Conservation (phyloP, 2,888 invertebrate genomes). For the Gastrophysa polygoni region DNA sequence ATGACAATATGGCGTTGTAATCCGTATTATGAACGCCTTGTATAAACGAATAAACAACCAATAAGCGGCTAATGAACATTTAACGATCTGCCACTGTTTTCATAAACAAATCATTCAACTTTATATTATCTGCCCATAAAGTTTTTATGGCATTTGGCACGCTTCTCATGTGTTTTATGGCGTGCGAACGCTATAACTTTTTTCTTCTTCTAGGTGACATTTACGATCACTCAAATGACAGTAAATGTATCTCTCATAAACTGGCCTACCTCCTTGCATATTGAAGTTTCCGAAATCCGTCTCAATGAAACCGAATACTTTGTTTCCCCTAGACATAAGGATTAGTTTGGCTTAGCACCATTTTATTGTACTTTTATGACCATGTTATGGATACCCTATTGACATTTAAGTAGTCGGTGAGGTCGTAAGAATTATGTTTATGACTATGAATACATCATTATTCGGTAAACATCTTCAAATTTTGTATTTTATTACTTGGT, state of each 20-base stretch:
- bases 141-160: constrained; percentile 49
- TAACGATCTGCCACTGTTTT: constrained; percentile 41
- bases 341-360: constrained; percentile 46
- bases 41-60: not conserved
- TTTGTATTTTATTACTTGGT: not conserved
- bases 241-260: constrained; percentile 64
- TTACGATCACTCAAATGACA: constrained; percentile 66
- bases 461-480: constrained; percentile 31
- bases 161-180: constrained; percentile 48
- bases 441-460: constrained; percentile 44
- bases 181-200: constrained; percentile 50
- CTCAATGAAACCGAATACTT: constrained; percentile 20
- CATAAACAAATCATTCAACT: constrained; percentile 48
- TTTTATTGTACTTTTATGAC: constrained; percentile 58
- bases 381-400: constrained; percentile 55
- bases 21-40: constrained; percentile 14
- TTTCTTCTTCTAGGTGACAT: constrained; percentile 59
- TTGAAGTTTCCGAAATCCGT: constrained; percentile 42
- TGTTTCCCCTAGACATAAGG: constrained; percentile 44
- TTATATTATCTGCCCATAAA: constrained; percentile 46
- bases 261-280: constrained; percentile 54
- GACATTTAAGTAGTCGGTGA: constrained; percentile 50
- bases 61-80: constrained; percentile 39
- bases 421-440: constrained; percentile 43
- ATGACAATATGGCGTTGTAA: no score